phyloP scores from a whole-genome alignment of 2,888 invertebrate species.

The Beris chalybata region DNA sequence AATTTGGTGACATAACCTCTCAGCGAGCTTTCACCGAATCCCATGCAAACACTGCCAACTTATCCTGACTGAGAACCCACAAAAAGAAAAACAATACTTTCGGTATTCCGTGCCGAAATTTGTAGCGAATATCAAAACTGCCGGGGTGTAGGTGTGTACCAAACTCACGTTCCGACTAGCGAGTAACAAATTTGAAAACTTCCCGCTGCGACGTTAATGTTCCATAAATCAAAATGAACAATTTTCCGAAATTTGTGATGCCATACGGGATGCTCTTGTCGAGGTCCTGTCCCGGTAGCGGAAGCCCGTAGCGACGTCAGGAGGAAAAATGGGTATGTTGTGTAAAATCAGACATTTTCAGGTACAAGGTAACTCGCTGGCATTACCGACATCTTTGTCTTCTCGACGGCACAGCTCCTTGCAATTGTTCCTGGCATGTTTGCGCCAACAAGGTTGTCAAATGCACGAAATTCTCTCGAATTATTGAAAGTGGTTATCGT shows the following conservation, averaged over 20 bases:
- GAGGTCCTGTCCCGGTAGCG: background rate
- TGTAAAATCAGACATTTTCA: background rate
- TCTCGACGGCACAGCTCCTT: background rate
- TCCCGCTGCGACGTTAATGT: conserved; percentile 10
- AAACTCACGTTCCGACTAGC: background rate
- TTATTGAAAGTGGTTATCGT: no score
- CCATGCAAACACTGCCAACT: background rate
- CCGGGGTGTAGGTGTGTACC: background rate
- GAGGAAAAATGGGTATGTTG: background rate
- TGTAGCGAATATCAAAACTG: background rate
- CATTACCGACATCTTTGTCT: background rate
- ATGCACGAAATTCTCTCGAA: no score
- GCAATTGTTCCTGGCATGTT: no score
- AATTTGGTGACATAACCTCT: background rate
- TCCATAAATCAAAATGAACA: conserved; percentile 18
- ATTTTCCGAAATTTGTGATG: conserved; percentile 4
- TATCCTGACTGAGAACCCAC: background rate
- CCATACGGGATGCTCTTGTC: no score
- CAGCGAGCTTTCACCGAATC: background rate
- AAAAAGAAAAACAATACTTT: no score
- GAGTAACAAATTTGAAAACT: conserved; percentile 12
- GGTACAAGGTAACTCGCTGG: background rate
- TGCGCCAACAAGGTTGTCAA: no score
- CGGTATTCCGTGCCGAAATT: no score
- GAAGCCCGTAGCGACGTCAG: background rate